phyloP scores from a whole-genome alignment of 2,113 vertebrate species.

The Eulacestoma nigropectus region DNA sequence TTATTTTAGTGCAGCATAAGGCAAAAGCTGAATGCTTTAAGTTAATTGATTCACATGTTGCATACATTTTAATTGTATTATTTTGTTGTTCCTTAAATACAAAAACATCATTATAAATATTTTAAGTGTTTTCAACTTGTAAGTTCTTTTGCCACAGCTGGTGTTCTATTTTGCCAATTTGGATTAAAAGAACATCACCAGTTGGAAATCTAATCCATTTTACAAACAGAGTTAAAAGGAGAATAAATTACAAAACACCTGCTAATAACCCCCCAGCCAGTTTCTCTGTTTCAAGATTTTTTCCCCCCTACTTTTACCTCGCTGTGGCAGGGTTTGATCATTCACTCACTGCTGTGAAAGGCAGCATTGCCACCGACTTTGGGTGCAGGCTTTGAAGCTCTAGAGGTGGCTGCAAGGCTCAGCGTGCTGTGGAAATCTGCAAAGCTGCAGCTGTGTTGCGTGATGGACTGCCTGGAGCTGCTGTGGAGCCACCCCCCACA shows the following conservation, averaged over 20 bases:
- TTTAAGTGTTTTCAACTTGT: neutral
- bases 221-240: neutral
- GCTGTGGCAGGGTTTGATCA: rapidly evolving
- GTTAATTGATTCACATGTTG: neutral
- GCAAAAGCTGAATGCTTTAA: neutral
- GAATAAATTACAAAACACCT: neutral
- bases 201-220: constrained; percentile 14
- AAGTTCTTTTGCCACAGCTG: neutral
- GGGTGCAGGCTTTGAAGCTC: neutral
- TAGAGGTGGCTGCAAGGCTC: neutral
- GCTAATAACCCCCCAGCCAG: neutral
- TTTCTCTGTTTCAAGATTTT: neutral
- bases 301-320: neutral
- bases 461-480: neutral
- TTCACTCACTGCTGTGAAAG: neutral
- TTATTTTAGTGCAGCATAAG: neutral
- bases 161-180: neutral
- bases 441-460: rapidly evolving
- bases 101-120: neutral
- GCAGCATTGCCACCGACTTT: neutral
- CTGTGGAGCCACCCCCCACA: neutral
- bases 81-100: neutral
- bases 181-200: neutral
- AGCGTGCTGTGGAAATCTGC: neutral
- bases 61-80: neutral